These are phyloP conservation scores for Cheiracanthium punctorium DNA, from an alignment of 2,888 invertebrate species.

Conservation along the genomic window DNA sequence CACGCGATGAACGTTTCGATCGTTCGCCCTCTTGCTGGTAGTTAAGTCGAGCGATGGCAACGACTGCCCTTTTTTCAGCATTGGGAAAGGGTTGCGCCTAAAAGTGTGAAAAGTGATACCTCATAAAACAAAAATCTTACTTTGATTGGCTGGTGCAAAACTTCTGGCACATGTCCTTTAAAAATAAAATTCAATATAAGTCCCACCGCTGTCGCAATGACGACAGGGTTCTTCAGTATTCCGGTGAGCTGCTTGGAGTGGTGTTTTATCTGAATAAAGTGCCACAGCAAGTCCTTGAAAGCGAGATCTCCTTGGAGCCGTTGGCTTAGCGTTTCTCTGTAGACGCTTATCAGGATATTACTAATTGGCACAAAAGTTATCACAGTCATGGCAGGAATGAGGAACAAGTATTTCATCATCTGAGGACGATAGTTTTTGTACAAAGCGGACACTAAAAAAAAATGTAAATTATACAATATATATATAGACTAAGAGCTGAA, in stretches of 20 bases:
- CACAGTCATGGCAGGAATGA: conserved; percentile 52
- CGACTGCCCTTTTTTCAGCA: no score
- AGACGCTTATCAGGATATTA: conserved; percentile 26
- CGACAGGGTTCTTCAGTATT: conserved; percentile 22
- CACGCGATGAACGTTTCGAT: no score
- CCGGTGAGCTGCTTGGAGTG: background rate
- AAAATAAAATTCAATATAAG: conserved; percentile 36
- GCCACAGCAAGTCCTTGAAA: background rate
- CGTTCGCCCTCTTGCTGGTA: no score
- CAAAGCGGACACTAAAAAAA: conserved; percentile 47
- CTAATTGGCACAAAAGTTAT: conserved; percentile 38
- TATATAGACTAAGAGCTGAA: no score
- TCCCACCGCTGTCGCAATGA: conserved; percentile 30
- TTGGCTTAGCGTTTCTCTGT: background rate
- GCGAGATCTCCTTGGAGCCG: background rate
- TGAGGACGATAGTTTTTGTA: conserved; percentile 26
- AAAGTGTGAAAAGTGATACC: no score
- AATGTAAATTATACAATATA: no score
- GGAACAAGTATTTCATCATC: conserved; percentile 60
- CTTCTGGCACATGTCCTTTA: conserved; percentile 11
- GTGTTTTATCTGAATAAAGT: background rate
- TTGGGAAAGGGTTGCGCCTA: no score
- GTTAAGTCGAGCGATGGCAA: no score
- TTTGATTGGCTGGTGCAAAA: conserved; percentile 33
- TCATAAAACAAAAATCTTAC: conserved; percentile 40